These are phyloP conservation scores for Athene cunicularia DNA, from an alignment of 2,113 vertebrate species.

Conservation along the genomic window DNA sequence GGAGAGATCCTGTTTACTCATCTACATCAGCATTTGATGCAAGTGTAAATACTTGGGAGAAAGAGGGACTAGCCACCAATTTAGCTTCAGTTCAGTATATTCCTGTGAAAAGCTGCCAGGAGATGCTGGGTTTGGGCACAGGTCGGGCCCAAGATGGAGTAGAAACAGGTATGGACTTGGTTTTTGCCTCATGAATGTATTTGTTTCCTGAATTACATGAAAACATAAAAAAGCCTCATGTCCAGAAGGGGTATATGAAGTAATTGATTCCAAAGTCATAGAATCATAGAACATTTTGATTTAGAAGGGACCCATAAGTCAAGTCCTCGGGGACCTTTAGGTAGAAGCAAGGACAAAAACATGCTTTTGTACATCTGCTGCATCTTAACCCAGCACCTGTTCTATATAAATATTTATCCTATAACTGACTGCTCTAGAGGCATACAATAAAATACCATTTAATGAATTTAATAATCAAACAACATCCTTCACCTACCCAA, in stretches of 20 bases:
- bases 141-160: background rate
- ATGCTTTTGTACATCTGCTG: background rate
- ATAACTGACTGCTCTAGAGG: background rate
- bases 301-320: background rate
- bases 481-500: background rate
- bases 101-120: background rate
- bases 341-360: background rate
- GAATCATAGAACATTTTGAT: background rate
- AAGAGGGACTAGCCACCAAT: background rate
- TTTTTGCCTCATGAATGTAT: background rate
- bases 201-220: background rate
- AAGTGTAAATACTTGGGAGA: background rate
- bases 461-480: background rate
- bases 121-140: background rate
- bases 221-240: background rate
- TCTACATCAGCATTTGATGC: background rate
- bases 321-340: background rate
- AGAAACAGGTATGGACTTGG: background rate
- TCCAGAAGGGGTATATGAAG: background rate
- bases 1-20: constrained; percentile 2
- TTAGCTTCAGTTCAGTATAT: background rate
- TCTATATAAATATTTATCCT: background rate
- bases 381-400: background rate
- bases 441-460: background rate
- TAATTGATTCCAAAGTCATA: background rate